These are phyloP conservation scores for Zalophus californianus DNA, from an alignment of 2,797 vertebrate species.

Conservation along the genomic window DNA sequence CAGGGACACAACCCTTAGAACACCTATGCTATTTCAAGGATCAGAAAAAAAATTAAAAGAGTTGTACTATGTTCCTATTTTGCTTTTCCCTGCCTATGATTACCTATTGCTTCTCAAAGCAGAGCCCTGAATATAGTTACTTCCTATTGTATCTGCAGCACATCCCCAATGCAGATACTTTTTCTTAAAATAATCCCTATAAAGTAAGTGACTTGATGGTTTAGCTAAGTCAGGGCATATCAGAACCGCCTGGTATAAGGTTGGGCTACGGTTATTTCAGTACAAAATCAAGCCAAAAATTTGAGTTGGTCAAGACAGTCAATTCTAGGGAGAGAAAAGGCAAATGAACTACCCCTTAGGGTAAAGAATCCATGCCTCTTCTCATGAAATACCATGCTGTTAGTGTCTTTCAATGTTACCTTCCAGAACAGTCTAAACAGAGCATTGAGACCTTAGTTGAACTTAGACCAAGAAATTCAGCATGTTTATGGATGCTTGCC, in stretches of 20 bases:
- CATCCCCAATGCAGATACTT: not conserved
- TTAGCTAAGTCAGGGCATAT: not conserved
- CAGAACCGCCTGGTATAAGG: not conserved
- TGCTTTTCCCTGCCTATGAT: not conserved
- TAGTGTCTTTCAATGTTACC: not conserved
- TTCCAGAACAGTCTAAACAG: not conserved
- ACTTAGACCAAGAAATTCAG: not conserved
- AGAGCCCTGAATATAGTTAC: not conserved
- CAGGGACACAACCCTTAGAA: not conserved
- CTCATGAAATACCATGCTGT: not conserved
- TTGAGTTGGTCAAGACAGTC: not conserved
- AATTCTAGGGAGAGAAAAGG: not conserved
- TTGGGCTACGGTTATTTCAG: not conserved
- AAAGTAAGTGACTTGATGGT: not conserved
- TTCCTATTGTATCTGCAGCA: no score
- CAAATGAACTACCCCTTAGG: not conserved
- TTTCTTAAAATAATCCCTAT: not conserved
- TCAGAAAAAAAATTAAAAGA: not conserved
- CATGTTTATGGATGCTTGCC: not conserved
- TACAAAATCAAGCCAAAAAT: not conserved
- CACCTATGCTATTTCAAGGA: not conserved
- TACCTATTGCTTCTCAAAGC: not conserved
- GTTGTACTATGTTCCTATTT: not conserved
- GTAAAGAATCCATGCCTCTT: not conserved
- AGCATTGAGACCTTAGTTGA: not conserved